A percentile compares a stretch with the other conserved stretches of the same genome.
Evolutionary conservation across 2,888 invertebrate genomes (phyloP).

Genomic region (Cybosia mesomella): DNA sequence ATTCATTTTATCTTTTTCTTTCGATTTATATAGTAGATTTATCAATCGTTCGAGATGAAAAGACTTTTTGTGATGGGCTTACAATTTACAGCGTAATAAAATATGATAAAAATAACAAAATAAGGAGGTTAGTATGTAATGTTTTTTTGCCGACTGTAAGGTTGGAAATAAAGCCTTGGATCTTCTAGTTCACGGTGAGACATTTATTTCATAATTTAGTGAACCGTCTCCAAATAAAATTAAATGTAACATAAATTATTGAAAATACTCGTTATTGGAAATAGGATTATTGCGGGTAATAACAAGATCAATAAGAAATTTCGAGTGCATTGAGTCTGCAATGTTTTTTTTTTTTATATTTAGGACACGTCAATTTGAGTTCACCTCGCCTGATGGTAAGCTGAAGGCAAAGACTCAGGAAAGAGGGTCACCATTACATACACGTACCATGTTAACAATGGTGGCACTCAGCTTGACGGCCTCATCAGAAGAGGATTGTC

Average conservation of each 20-base stretch:
- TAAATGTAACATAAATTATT: not conserved
- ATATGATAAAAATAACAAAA: not conserved
- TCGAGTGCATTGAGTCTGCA: too few relatives aligned
- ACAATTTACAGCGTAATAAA: constrained; percentile 7
- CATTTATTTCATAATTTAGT: not conserved
- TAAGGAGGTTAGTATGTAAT: constrained; percentile 4
- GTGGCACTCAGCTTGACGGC: too few relatives aligned
- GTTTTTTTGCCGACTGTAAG: not conserved
- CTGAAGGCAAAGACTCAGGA: too few relatives aligned
- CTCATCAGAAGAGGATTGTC: too few relatives aligned
- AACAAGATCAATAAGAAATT: too few relatives aligned
- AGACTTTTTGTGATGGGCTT: constrained; percentile 3
- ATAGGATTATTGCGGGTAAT: not conserved
- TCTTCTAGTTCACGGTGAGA: not conserved
- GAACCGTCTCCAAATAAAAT: not conserved
- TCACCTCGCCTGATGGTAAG: too few relatives aligned
- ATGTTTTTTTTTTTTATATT: too few relatives aligned
- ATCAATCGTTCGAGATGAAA: constrained; percentile 11
- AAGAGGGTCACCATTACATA: too few relatives aligned
- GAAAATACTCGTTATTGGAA: not conserved
- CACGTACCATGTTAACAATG: too few relatives aligned
- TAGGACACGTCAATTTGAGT: too few relatives aligned
- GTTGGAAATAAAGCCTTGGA: not conserved
- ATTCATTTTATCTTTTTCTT: constrained; percentile 6
- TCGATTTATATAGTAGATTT: not conserved